These are phyloP conservation scores for Drosophila barbarae DNA, from an alignment of 2,888 invertebrate genomes.

Conservation along the genomic window DNA sequence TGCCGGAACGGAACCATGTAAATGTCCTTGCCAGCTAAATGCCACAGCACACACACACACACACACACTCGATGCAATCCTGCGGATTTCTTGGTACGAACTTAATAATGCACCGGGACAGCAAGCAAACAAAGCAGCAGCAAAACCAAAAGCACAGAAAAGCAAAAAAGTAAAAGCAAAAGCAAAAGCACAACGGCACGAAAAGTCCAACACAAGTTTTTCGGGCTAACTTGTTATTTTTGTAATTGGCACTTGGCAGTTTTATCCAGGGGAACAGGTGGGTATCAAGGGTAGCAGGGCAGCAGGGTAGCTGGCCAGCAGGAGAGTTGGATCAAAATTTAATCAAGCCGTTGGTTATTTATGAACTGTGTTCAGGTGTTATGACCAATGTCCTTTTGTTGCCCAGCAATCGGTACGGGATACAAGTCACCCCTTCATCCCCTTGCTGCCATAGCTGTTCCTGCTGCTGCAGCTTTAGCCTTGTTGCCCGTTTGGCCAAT, in stretches of 20 bases:
- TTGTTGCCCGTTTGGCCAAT: constrained; percentile 17
- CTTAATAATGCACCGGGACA: constrained; percentile 39
- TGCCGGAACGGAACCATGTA: constrained; percentile 35
- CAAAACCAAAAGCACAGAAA: neutral
- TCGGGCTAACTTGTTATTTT: constrained; percentile 54
- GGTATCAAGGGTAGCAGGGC: too few species aligned
- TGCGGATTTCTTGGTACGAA: constrained; percentile 37
- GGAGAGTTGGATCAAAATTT: constrained; percentile 22
- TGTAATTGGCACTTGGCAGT: constrained; percentile 63
- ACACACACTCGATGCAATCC: constrained; percentile 11
- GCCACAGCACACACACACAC: constrained; percentile 2
- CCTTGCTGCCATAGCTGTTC: neutral
- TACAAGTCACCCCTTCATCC: constrained; percentile 1
- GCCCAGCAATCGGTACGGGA: neutral
- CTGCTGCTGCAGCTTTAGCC: neutral
- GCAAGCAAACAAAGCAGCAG: constrained; percentile 1
- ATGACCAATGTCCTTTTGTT: constrained; percentile 31
- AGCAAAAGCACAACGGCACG: neutral
- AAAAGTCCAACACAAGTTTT: constrained; percentile 30
- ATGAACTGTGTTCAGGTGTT: constrained; percentile 36
- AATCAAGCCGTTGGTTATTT: constrained; percentile 35
- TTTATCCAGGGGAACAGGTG: constrained; percentile 39
- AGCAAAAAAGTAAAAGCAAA: neutral
- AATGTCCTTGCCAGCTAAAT: constrained; percentile 44
- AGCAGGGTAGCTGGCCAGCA: neutral